Evolutionary conservation across 2,113 vertebrate species (phyloP).

Genomic region (Chaenocephalus aceratus): DNA sequence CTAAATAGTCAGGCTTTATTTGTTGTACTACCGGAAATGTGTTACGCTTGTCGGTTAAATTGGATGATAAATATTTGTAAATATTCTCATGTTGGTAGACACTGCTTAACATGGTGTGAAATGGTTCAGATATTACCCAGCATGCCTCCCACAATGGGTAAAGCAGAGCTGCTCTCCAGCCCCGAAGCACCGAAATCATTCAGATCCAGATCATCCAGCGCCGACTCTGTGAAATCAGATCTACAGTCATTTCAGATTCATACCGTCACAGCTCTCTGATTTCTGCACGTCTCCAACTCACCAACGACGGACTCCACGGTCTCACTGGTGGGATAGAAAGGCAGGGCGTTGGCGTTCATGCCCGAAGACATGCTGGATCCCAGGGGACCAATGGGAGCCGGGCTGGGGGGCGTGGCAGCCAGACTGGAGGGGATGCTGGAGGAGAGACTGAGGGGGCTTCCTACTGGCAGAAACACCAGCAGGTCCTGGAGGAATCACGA

Average conservation of each 20-base stretch:
- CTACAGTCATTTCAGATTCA: background rate
- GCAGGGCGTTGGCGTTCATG: constrained; percentile 98
- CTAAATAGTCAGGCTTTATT: no score
- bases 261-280: fast-evolving
- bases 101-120: no score
- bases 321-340: constrained; percentile 98
- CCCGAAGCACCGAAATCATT: constrained; percentile 96
- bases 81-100: no score
- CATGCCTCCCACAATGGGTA: constrained; percentile 90
- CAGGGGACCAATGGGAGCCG: constrained; percentile 88
- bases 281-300: constrained; percentile 68
- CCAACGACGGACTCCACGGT: constrained; percentile 98
- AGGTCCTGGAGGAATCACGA: constrained; percentile 85
- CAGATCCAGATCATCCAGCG: constrained; percentile 95
- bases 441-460: constrained; percentile 95
- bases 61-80: no score
- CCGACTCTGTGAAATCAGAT: constrained; percentile 86
- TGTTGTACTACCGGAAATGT: no score
- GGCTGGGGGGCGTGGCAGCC: constrained; percentile 95
- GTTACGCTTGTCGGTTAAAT: no score
- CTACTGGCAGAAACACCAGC: constrained; percentile 93
- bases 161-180: constrained; percentile 89
- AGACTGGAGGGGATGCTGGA: constrained; percentile 97
- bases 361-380: constrained; percentile 84
- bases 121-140: constrained; percentile 80